These are phyloP conservation scores for Pristionchus exspectatus DNA, from an alignment of 2,888 invertebrate genomes.

Conservation along the genomic window DNA sequence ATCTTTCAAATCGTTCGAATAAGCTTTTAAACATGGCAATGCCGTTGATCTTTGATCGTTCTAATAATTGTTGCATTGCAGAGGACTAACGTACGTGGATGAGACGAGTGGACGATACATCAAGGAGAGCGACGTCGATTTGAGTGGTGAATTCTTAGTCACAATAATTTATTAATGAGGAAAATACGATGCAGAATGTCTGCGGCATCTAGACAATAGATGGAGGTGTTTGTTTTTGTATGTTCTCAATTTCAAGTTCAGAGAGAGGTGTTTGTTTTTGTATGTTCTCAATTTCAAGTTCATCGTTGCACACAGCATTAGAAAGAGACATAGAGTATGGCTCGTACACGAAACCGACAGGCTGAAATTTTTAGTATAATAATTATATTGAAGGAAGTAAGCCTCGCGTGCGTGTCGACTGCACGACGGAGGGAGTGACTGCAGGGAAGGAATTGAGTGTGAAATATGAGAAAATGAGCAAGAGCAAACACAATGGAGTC, in stretches of 20 bases:
- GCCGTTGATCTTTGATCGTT: too few species aligned
- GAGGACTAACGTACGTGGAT: conserved; percentile 87
- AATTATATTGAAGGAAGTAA: neutral
- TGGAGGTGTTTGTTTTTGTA: neutral
- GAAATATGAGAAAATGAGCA: conserved; percentile 99
- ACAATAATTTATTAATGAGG: neutral
- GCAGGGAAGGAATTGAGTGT: conserved; percentile 85
- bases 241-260: too few species aligned
- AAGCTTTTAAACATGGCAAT: too few species aligned
- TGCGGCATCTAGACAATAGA: neutral
- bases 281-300: neutral
- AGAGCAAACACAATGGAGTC: conserved; percentile 91
- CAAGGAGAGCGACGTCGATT: conserved; percentile 83
- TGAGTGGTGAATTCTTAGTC: neutral
- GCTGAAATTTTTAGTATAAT: too few species aligned
- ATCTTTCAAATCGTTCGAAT: neutral
- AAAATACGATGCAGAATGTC: neutral
- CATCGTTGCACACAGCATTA: neutral
- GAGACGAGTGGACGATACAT: conserved; percentile 89
- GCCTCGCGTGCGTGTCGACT: conserved; percentile 15
- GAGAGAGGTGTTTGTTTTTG: too few species aligned
- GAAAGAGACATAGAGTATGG: neutral
- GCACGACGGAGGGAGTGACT: neutral
- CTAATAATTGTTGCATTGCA: neutral
- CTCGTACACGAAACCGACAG: neutral